A percentile compares a stretch with the other conserved stretches of the same genome.
Conservation (phyloP, 92 coral and sea anemone genomes). For the Parazoanthus darwini region DNA sequence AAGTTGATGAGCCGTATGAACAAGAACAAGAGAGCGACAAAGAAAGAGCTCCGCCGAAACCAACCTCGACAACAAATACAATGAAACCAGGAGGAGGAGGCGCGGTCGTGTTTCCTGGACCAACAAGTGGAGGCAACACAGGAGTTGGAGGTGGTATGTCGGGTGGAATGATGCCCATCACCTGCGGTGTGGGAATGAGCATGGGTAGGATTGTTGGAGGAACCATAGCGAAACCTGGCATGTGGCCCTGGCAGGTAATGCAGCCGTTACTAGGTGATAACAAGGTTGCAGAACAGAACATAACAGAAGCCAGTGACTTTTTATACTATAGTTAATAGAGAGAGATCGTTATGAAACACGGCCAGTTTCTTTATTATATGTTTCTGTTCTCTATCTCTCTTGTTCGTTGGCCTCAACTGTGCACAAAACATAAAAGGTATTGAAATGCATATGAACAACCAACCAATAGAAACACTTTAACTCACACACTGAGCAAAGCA, state of each 20-base stretch:
- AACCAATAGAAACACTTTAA: too few relatives aligned
- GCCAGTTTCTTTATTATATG: too few relatives aligned
- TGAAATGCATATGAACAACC: too few relatives aligned
- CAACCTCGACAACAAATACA: neutral
- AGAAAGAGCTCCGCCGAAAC: neutral
- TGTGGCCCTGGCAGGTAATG: conserved; percentile 16
- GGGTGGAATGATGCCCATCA: conserved; percentile 8
- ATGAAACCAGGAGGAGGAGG: neutral
- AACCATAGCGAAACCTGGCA: neutral
- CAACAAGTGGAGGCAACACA: neutral
- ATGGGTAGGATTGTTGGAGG: neutral
- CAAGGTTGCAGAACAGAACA: too few relatives aligned
- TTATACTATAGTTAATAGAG: too few relatives aligned
- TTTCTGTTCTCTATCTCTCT: too few relatives aligned
- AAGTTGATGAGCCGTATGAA: neutral
- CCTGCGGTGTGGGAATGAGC: neutral
- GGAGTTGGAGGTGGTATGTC: neutral
- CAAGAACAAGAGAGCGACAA: neutral
- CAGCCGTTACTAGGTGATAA: too few relatives aligned
- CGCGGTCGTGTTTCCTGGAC: neutral
- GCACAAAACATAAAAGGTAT: too few relatives aligned
- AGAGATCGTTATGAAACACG: too few relatives aligned
- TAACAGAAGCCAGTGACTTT: too few relatives aligned
- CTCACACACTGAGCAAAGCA: too few relatives aligned
- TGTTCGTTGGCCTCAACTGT: too few relatives aligned